Conservation (phyloP, 2,113 vertebrate genomes). For the Festucalex cinctus region DNA sequence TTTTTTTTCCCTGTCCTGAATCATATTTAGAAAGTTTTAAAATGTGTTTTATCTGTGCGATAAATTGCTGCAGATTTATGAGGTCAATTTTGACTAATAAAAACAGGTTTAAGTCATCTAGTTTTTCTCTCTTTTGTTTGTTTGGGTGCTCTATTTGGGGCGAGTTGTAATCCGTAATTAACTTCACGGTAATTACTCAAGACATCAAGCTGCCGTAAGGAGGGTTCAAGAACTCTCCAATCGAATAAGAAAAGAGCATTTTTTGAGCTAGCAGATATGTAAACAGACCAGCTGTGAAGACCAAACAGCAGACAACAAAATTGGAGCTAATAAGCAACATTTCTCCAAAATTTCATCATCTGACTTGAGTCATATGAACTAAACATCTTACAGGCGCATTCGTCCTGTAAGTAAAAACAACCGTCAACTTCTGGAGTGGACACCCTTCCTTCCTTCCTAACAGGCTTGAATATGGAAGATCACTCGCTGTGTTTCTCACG, state of each 20-base stretch:
- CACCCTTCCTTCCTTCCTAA: neutral
- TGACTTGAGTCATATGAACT: neutral
- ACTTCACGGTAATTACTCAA: conserved; percentile 56
- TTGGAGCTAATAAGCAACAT: neutral
- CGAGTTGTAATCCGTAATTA: conserved; percentile 41
- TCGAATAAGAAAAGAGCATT: neutral
- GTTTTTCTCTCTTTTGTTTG: neutral
- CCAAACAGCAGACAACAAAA: neutral
- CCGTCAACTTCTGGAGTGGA: neutral
- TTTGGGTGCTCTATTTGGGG: neutral
- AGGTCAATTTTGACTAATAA: conserved; percentile 39
- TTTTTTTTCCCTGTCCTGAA: conserved; percentile 1
- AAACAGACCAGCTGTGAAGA: neutral
- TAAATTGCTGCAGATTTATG: conserved; percentile 26
- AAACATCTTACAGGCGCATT: neutral
- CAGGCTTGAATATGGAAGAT: neutral
- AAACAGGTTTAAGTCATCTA: conserved; percentile 13
- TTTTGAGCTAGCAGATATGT: neutral
- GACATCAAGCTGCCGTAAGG: conserved; percentile 41
- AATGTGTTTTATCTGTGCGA: conserved; percentile 11
- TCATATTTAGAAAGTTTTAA: neutral
- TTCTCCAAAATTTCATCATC: neutral
- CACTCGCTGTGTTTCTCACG: neutral
- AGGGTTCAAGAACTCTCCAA: neutral
- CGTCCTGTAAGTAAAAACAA: neutral